These are phyloP conservation scores for Monochamus alternatus DNA, from an alignment of 2,888 invertebrate species.

Conservation along the genomic window DNA sequence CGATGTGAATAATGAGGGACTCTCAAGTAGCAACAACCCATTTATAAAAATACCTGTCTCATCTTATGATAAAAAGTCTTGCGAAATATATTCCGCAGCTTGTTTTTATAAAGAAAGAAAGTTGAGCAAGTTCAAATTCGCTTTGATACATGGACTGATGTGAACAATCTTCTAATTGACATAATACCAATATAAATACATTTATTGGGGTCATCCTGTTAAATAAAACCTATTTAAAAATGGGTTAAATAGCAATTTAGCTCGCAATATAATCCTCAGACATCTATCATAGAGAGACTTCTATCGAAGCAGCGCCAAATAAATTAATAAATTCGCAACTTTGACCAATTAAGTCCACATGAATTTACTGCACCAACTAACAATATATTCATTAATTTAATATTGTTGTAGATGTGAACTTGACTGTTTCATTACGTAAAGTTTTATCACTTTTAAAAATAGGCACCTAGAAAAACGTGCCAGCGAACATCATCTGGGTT, in stretches of 20 bases:
- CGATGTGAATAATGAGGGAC: too few species aligned
- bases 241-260: slow-evolving; percentile 24
- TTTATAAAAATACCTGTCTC: too few species aligned
- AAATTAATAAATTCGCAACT: slow-evolving; percentile 9
- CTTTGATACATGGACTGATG: too few species aligned
- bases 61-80: too few species aligned
- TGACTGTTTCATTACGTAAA: neutral
- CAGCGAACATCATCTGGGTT: neutral
- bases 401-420: slow-evolving; percentile 7
- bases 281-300: neutral
- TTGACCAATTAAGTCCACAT: slow-evolving; percentile 9
- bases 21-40: too few species aligned
- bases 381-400: slow-evolving; percentile 13
- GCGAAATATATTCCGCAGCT: too few species aligned
- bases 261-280: neutral
- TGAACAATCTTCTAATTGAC: too few species aligned
- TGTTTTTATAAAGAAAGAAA: too few species aligned
- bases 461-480: slow-evolving; percentile 4
- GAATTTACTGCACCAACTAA: neutral
- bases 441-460: slow-evolving; percentile 27
- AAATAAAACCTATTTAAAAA: slow-evolving; percentile 25
- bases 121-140: too few species aligned
- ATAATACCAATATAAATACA: too few species aligned
- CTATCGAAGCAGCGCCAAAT: neutral
- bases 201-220: slow-evolving; percentile 6